Percentiles rank a stretch among this genome's conserved stretches.
Conservation (phyloP, 35 echinoderm and acorn worm species). For the Apostichopus californicus region DNA sequence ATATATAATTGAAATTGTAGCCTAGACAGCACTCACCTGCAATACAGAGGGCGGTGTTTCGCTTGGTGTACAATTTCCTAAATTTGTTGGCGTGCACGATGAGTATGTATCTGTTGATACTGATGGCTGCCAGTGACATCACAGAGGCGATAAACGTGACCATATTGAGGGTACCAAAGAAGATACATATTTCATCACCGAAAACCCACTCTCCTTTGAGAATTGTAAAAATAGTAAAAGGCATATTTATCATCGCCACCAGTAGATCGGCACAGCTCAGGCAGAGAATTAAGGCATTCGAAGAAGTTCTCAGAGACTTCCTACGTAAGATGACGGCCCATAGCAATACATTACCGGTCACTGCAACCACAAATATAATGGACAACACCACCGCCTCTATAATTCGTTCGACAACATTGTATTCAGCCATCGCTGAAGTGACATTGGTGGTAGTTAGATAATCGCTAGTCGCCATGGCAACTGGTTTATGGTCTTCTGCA, state of each 20-base stretch:
- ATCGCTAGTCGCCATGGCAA: background rate
- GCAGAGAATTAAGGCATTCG: slow-evolving; percentile 92
- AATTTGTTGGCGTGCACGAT: slow-evolving; percentile 83
- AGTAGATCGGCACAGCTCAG: slow-evolving; percentile 88
- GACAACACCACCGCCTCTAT: slow-evolving; percentile 74
- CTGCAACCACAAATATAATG: slow-evolving; percentile 67
- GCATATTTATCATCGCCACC: slow-evolving; percentile 80
- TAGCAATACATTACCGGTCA: slow-evolving; percentile 76
- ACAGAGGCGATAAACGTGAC: slow-evolving; percentile 89
- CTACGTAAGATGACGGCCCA: slow-evolving; percentile 81
- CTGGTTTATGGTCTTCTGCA: background rate
- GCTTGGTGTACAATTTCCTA: slow-evolving; percentile 63
- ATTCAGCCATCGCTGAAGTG: background rate
- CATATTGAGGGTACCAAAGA: slow-evolving; percentile 87
- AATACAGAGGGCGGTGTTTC: slow-evolving; percentile 74
- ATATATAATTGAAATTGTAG: background rate
- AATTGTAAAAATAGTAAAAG: slow-evolving; percentile 82
- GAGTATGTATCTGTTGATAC: slow-evolving; percentile 90
- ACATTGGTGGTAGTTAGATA: background rate
- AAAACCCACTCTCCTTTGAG: slow-evolving; percentile 51
- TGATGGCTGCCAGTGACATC: slow-evolving; percentile 93
- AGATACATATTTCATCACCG: slow-evolving; percentile 25
- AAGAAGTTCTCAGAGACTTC: slow-evolving; percentile 68
- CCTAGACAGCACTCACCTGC: slow-evolving; percentile 59
- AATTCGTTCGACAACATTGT: slow-evolving; percentile 57